Conservation (phyloP, 30 jellyfish, hydroid and myxozoan species). For the Turritopsis rubra region DNA sequence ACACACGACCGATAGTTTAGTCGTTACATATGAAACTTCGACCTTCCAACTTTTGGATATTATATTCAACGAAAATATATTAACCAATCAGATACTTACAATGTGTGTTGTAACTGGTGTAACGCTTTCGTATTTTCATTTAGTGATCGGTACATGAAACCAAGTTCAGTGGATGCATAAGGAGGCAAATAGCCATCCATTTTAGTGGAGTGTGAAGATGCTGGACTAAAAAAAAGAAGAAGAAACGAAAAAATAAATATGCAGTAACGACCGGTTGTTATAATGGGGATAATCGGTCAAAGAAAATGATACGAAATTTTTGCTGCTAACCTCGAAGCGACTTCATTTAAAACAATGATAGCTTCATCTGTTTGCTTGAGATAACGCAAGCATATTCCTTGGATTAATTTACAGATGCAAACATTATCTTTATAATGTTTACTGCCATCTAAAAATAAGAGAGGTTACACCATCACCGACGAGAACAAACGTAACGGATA, state of each 20-base stretch:
- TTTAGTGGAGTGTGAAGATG: slow-evolving; percentile 28
- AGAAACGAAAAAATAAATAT: too few species aligned
- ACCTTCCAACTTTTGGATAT: too few species aligned
- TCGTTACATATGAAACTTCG: too few species aligned
- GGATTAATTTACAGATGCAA: slow-evolving; percentile 68
- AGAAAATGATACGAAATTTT: not conserved
- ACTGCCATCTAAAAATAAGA: slow-evolving; percentile 10
- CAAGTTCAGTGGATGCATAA: slow-evolving; percentile 84
- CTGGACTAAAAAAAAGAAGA: slow-evolving; percentile 16
- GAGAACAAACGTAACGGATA: not conserved
- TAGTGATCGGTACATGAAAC: slow-evolving; percentile 53
- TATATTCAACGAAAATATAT: too few species aligned
- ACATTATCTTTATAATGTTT: slow-evolving; percentile 30
- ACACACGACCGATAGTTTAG: too few species aligned
- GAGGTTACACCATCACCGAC: not conserved
- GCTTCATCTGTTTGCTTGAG: slow-evolving; percentile 48
- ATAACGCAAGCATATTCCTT: slow-evolving; percentile 77
- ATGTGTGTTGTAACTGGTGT: slow-evolving; percentile 54
- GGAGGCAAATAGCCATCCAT: slow-evolving; percentile 80
- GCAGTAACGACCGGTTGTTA: slow-evolving; percentile 4
- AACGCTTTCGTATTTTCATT: slow-evolving; percentile 65
- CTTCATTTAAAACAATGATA: slow-evolving; percentile 55
- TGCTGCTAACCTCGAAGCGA: slow-evolving; percentile 41
- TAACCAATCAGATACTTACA: slow-evolving; percentile 50
- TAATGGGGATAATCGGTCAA: too few species aligned